Evolutionary conservation across 2,888 invertebrate genomes (phyloP), one percentile per base, ranked within the genome.

Genomic region (Drosophila rubida): DNA sequence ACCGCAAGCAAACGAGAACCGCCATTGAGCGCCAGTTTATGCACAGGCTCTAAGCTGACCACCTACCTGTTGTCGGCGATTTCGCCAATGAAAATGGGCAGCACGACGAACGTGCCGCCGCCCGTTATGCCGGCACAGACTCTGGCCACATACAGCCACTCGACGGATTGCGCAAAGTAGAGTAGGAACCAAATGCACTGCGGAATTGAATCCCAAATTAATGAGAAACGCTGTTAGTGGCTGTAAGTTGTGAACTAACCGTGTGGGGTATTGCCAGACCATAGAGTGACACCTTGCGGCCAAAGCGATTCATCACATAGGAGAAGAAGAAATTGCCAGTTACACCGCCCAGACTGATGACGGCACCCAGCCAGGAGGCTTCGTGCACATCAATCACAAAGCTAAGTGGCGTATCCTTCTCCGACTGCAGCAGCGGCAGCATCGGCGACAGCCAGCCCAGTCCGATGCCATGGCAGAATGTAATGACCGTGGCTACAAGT

Each of bases 31-130:
- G n/a, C n/a, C 4, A 6, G 23, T 2, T 3, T 8, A 1, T 14
- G 19, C 7, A 9, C 8, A 9, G 9, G 4, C 2, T 14, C 2
- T 3, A 6, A 25, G 22, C 42, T 23, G 1, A 2, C 5, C 4
- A n/a, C 89, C 87, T 67, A 91, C 92, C 78, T 83, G 23, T 84
- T 83, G 65, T 91, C 90, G 0, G 92, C 80, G 22, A 92, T 92
- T 85, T 92, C 92, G 1, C 91, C 85, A 9, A 92, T 86, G 45
- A 87, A 92, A 13, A 92, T 82, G 22, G 92, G 91, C 32, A 91
- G 55, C 0, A 88, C 83, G 5, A 90, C 69, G 30, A 82, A 90
- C 25, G 87, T 53, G 14, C 90, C 92, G 19, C 92, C 92, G 7
- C 92, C 92, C 1, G 90, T 88, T 13, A 90, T 23, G 4, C 92